Evolutionary conservation across 2,888 invertebrate species (phyloP), one percentile per base, ranked within the genome.

Genomic region (Rhamnusium bicolor): DNA sequence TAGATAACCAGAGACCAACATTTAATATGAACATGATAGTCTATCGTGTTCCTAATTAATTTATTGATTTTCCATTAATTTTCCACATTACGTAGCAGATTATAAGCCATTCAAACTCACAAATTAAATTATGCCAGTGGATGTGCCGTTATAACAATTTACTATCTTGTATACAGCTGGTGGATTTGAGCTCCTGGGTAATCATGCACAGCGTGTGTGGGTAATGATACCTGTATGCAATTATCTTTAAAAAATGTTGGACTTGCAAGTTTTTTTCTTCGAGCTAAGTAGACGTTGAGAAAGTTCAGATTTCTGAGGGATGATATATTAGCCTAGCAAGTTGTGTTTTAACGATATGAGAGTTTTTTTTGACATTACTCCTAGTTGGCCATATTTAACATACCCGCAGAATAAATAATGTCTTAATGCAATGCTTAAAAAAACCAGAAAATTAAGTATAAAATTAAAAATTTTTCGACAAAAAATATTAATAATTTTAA

Each of bases 31-130:
- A 58, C 18, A n/a, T 29, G 58, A 58, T 58, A 58, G 2, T 21
- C 58, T 58, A 58, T 58, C 16, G 21, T 16, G 32, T 32, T 29
- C 16, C 21, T 46, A 49, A 47, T 49, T 63, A 63, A 63, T 47
- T 58, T 53, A 65, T 65, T 53, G 65, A 65, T 65, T 65, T 27
- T 53, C 53, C 65, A 65, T 65, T 53, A 65, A 65, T 65, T 53
- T 65, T 65, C 65, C 53, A 65, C 65, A 53, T 53, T 65, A 65
- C 53, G 32, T 53, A 53, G 29, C 65, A 40, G 65, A 65, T 65
- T 65, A 65, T 53, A 47, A 49, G 63, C 24, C 53, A 53, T 53
- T 32, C 27, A 29, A 53, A 19, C 53, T 53, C 29, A 51, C 53
- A 19, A 65, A 65, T 65, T 65, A 65, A 65, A 65, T 65, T 65